These are phyloP conservation scores for Lamellibrachia luymesi DNA, from an alignment of 1,140 invertebrate species.

Conservation along the genomic window DNA sequence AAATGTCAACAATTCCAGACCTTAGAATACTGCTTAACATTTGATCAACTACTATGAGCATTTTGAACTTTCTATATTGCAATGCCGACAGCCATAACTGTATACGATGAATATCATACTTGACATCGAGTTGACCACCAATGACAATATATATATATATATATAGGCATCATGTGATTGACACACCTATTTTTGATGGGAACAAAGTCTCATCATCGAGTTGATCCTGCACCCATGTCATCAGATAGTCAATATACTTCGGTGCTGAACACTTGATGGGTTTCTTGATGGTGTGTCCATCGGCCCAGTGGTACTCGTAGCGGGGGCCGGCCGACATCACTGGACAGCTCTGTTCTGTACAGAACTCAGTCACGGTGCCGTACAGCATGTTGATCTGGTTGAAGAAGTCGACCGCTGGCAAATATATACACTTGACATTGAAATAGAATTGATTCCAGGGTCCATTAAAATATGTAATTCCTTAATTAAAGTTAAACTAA, in stretches of 20 bases:
- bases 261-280: constrained; percentile 99
- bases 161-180: background rate
- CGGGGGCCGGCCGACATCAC: constrained; percentile 95
- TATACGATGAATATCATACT: no score
- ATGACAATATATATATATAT: background rate
- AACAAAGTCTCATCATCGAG: constrained; percentile 97
- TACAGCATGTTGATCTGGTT: constrained; percentile 99
- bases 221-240: constrained; percentile 99
- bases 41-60: background rate
- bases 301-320: constrained; percentile 99
- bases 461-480: background rate
- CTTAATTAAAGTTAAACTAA: background rate
- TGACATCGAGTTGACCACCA: no score
- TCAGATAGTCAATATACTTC: constrained; percentile 98
- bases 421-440: constrained; percentile 31
- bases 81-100: no score
- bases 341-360: constrained; percentile 94
- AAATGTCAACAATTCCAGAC: background rate
- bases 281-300: constrained; percentile 97
- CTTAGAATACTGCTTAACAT: background rate
- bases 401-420: constrained; percentile 96
- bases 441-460: background rate
- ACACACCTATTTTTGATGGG: constrained; percentile 94
- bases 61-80: no score
- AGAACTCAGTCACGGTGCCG: constrained; percentile 98